Base-by-base conservation (phyloP, 1,140 invertebrate genomes). In the Spodoptera frugiperda region DNA sequence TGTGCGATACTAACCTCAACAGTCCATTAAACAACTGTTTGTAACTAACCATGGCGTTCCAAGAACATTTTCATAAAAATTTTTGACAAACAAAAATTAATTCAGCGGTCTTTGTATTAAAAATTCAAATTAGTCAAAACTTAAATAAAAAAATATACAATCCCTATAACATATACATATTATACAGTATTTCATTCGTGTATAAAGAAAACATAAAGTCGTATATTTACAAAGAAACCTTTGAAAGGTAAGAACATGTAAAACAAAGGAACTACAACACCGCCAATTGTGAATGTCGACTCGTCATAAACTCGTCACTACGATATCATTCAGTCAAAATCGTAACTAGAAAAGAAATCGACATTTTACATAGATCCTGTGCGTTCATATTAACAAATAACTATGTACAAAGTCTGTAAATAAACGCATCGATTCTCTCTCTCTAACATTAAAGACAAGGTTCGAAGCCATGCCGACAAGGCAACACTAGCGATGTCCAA, bases 361-460 rank as follows among this genome's bases (percentile, higher is more conserved):
- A 48, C 63, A 48, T 25, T 67, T 49, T 14, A 67, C 3, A 48
- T 67, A 44, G 44, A 48, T 67, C 17, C 12, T 67, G 63, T 67
- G 63, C 63, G 63, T 67, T 67, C 63, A 48, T 61, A 39, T 49
- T 65, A 67, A 49, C 63, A 67, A 48, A 49, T 49, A 67, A 67
- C 39, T 67, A 67, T 67, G 21, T 67, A 67, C 63, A 67, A 67
- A 67, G 63, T 67, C 44, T 67, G 63, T 67, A 67, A 67, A 67
- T 67, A 67, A 67, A 67, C 63, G 44, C 63, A 19, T 49, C 63
- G 19, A 21, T 44, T 44, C 39, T 65, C 63, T 65, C 63, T 48
- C 63, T 67, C 63, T 67, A 67, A 49, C 68, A 39, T 70, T 53
- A 57, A 9, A 72, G 33, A 74, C 46, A 61, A 61, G 14, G 25